Base-by-base conservation (phyloP, 2,113 vertebrate species). In the Lepus europaeus region DNA sequence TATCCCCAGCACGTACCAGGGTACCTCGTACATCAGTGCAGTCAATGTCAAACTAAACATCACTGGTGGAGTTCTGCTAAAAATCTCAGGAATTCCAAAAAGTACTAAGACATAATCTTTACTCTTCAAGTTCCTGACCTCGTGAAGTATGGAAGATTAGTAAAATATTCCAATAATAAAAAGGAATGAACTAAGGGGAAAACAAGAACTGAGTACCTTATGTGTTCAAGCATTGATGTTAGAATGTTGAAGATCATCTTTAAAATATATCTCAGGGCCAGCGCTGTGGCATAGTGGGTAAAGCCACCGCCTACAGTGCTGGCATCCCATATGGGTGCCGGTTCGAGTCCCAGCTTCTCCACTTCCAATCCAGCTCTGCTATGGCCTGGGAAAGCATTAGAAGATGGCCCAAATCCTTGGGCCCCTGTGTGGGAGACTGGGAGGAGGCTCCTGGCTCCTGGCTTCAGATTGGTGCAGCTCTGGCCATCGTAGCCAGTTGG, bases 1-100 rank as follows among this genome's bases (percentile, higher is more conserved):
- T 66, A 29, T 45, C 27, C 25, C 31, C 29, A 33, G 9, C 51
- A 51, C 82, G 74, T 29, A 12, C 45, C 69, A 82, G 1, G 14
- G 14, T 77, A 29, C 22, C 68, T 29, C 56, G 19, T 36, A 91
- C 16, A 27, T 36, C 61, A 87, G 89, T 77, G 51, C 23, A 93
- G 83, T 84, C n/a, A 78, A 72, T n/a, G 59, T 87, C 81, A 87
- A 86, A 89, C 53, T 56, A 86, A 91, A 76, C 6, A 51, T 39
- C 61, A 81, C 39, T 91, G 89, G 49, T 53, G 82, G 27, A 93
- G 63, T 56, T 86, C 59, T 94, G 91, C 59, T 39, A 63, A 87
- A 95, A 83, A 33, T 59, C 45, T 78, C 39, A 93, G 29, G 16
- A 95, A 90, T 93, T 82, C 86, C 23, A 66, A 93, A 94, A 87